Conservation (phyloP, 2,113 vertebrate species). For the Neodontobutis hainanensis region DNA sequence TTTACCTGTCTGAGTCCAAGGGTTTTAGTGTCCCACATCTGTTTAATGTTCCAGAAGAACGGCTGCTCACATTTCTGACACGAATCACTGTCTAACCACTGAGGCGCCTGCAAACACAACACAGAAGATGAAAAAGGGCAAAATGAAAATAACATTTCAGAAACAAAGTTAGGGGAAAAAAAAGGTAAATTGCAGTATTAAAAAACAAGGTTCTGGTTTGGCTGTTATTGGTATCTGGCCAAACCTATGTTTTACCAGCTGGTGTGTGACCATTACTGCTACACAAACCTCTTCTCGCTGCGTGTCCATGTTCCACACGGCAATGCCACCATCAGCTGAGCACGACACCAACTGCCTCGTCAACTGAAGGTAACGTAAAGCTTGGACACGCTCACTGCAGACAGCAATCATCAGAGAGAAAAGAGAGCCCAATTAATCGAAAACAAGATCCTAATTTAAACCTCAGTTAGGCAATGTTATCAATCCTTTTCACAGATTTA, state of each 20-base stretch:
- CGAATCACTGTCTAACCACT: conserved; percentile 96
- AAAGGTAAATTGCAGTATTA: no score
- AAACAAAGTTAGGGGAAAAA: no score
- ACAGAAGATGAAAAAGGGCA: not conserved
- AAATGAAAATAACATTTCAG: not conserved
- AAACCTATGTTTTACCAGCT: no score
- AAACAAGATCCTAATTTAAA: no score
- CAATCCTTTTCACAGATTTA: no score
- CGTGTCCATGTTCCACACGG: conserved; percentile 98
- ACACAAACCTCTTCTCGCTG: conserved; percentile 89
- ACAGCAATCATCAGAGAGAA: not conserved
- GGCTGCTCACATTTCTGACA: conserved; percentile 98
- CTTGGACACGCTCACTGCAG: conserved; percentile 91
- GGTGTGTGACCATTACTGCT: not conserved
- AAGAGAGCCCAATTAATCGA: no score
- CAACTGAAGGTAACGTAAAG: conserved; percentile 89
- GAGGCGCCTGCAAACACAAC: conserved; percentile 84
- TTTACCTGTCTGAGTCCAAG: conserved; percentile 92
- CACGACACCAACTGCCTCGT: conserved; percentile 92
- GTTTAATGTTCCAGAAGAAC: conserved; percentile 99
- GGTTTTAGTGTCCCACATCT: conserved; percentile 98
- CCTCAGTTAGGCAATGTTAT: no score
- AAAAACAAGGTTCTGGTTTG: no score
- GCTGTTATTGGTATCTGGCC: no score
- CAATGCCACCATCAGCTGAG: conserved; percentile 92